These are phyloP conservation scores for Eriocheir sinensis DNA, from an alignment of 1,140 invertebrate genomes.

Conservation along the genomic window DNA sequence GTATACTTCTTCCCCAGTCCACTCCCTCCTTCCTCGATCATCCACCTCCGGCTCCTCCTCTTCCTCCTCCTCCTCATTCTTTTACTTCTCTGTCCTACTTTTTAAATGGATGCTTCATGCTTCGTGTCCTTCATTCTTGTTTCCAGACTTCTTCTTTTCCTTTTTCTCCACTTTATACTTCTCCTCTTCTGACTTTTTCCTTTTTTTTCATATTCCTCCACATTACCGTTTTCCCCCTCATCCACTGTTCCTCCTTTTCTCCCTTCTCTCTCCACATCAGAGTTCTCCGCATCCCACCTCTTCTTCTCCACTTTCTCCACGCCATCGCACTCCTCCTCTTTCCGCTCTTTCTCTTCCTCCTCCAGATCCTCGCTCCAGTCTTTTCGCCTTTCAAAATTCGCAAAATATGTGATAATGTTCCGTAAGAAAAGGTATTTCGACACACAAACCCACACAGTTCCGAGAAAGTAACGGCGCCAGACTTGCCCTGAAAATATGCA, in stretches of 20 bases:
- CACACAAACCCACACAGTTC: conserved; percentile 2
- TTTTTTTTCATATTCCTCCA: not conserved
- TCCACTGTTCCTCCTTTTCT: not conserved
- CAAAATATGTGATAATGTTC: conserved; percentile 18
- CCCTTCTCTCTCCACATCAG: not conserved
- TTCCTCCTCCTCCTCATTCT: not conserved
- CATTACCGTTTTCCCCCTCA: not conserved
- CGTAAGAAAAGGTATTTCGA: conserved; percentile 25
- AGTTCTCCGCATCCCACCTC: not conserved
- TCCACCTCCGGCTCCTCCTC: not conserved
- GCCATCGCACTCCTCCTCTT: not conserved
- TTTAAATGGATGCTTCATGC: no score
- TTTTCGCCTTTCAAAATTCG: conserved; percentile 14
- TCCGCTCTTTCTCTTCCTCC: not conserved
- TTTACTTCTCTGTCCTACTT: no score
- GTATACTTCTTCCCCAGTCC: not conserved
- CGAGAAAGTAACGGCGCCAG: not conserved
- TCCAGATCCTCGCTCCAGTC: not conserved
- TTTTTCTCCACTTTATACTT: not conserved
- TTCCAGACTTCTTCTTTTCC: not conserved
- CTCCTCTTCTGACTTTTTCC: not conserved
- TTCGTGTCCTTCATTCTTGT: not conserved
- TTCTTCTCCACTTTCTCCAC: not conserved
- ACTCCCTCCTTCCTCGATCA: not conserved
- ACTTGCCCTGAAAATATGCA: not conserved